Evolutionary conservation across 1,140 invertebrate genomes (phyloP).

Genomic region (Babylonia areolata): DNA sequence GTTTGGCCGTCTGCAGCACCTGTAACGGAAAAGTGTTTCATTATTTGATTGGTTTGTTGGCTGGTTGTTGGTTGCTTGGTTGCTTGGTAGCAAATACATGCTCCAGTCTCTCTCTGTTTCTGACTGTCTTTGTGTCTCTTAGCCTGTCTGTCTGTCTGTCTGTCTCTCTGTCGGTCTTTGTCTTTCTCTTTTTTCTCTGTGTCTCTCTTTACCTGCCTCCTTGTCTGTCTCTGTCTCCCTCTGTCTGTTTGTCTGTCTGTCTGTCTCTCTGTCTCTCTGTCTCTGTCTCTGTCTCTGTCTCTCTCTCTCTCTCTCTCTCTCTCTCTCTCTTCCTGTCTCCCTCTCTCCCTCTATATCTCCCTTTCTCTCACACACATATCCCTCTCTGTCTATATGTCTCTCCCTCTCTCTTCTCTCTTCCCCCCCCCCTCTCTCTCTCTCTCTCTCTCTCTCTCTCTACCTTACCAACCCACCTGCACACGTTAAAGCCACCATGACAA

Average conservation of each 20-base stretch:
- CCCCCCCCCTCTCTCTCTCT: background rate
- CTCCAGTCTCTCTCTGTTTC: background rate
- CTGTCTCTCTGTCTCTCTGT: background rate
- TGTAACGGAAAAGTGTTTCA: too few relatives aligned
- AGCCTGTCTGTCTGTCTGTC: background rate
- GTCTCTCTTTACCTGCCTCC: background rate
- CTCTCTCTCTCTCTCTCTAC: slow-evolving; percentile 13
- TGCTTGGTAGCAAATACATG: too few relatives aligned
- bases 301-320: background rate
- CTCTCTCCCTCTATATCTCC: background rate
- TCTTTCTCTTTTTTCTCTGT: background rate
- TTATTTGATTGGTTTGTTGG: too few relatives aligned
- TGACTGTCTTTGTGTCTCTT: background rate
- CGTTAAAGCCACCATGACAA: too few relatives aligned
- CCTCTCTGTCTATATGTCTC: background rate
- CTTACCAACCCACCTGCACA: background rate
- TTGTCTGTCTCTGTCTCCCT: background rate
- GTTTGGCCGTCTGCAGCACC: too few relatives aligned
- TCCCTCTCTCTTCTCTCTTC: background rate
- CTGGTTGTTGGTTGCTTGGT: too few relatives aligned
- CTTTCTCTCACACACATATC: background rate
- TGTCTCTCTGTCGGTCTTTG: background rate
- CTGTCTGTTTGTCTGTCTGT: background rate
- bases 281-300: background rate
- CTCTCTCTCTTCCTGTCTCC: background rate